phyloP scores from a whole-genome alignment of 2,113 vertebrate species.

The Toxotes jaculatrix region DNA sequence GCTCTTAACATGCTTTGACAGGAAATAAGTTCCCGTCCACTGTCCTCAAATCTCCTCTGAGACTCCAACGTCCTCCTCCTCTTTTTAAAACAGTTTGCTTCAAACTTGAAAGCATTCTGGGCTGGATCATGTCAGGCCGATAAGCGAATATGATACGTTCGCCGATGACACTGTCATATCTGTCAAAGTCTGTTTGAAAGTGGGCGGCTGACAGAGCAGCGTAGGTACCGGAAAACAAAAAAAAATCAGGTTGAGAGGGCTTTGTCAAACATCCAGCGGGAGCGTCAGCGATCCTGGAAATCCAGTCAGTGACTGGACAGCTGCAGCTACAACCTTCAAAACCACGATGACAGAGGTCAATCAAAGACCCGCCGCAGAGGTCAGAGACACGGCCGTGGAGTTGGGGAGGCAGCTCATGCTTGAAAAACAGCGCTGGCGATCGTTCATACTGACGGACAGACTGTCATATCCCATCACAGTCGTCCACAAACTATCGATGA shows the following conservation, averaged over 20 bases:
- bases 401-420: constrained; percentile 35
- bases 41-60: constrained; percentile 24
- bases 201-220: constrained; percentile 4
- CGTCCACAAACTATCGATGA: constrained; percentile 16
- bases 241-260: constrained; percentile 26
- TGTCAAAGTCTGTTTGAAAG: constrained; percentile 43
- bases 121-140: constrained; percentile 32
- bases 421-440: constrained; percentile 10
- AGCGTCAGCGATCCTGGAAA: constrained; percentile 23
- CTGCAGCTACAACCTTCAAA: neutral
- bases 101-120: constrained; percentile 31
- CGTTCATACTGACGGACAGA: constrained; percentile 34
- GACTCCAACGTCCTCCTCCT: constrained; percentile 23
- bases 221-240: constrained; percentile 22
- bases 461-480: constrained; percentile 51
- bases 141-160: constrained; percentile 21
- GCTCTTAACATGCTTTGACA: constrained; percentile 63
- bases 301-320: neutral
- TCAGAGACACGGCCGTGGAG: neutral
- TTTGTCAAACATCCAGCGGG: constrained; percentile 12
- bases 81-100: constrained; percentile 10
- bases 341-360: constrained; percentile 56
- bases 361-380: neutral
- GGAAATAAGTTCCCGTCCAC: constrained; percentile 44
- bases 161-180: constrained; percentile 46